Evolutionary conservation across 2,113 vertebrate genomes (phyloP), one percentile per base, ranked within the genome.

Genomic region (Coregonus clupeaformis): DNA sequence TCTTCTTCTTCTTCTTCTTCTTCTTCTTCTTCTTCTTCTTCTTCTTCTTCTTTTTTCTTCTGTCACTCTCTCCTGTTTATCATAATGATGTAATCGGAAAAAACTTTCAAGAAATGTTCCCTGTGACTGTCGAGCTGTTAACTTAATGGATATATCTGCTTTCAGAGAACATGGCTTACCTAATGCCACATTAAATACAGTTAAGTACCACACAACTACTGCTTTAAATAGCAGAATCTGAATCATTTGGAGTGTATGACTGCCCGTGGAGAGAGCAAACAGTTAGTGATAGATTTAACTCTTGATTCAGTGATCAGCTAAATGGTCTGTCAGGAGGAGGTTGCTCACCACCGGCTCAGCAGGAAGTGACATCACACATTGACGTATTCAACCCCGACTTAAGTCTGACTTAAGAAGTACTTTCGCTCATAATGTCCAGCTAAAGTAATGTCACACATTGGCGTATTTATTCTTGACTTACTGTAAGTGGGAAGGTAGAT

Each of bases 81-180:
- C 18, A 22, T 60, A 7, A 60, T 1, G n/a, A 22, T 60, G n/a
- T 24, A 22, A n/a, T n/a, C 18, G 6, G 4, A 91, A n/a, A n/a
- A n/a, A n/a, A n/a, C n/a, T n/a, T n/a, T n/a, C 86, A 79, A 62
- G 32, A 1, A 71, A 77, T 74, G 79, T 27, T 73, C 47, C 47
- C 78, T 72, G 68, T 57, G 12, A 76, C 68, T 84, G 73, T 27
- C 78, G 77, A 76, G 76, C 80, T 82, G 85, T 84, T 81, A 71
- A 64, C 36, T 84, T 89, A 90, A 91, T 89, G 86, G 88, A 80
- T 86, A 80, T 86, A 81, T 86, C 85, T 86, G 85, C 77, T 80
- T 81, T 81, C 86, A 83, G 83, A 85, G 75, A 84, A 85, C 79
- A 78, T 85, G 76, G 73, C 77, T 70, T 80, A 78, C 75, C 77